A percentile compares a stretch with the other conserved stretches of the same genome.
Conservation (phyloP, 2,888 invertebrate genomes). For the Torymus auratus region DNA sequence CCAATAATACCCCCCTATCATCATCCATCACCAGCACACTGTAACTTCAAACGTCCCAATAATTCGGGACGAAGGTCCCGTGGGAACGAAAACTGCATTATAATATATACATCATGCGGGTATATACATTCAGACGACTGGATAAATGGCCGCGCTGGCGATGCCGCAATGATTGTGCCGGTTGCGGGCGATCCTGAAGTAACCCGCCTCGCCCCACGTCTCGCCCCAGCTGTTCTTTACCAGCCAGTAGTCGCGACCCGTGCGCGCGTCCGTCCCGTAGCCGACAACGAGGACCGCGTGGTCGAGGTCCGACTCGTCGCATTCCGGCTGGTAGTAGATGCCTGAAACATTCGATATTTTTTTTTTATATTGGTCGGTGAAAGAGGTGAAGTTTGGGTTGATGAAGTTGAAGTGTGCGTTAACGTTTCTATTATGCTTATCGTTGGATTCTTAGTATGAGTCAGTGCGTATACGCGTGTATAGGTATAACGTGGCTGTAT, state of each 20-base stretch:
- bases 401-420: too few species aligned
- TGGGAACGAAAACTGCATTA: too few species aligned
- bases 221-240: constrained; percentile 92
- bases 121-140: constrained; percentile 82
- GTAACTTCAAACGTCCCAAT: too few species aligned
- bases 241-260: constrained; percentile 86
- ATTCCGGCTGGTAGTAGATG: constrained; percentile 88
- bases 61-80: too few species aligned
- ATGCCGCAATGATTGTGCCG: constrained; percentile 90
- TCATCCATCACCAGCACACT: too few species aligned
- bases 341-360: constrained; percentile 67
- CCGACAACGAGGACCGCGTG: constrained; percentile 92
- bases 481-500: too few species aligned
- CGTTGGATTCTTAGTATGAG: too few species aligned
- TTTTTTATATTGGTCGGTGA: background rate
- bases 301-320: constrained; percentile 84
- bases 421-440: too few species aligned
- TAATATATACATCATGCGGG: too few species aligned
- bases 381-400: too few species aligned
- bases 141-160: constrained; percentile 89
- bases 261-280: constrained; percentile 83
- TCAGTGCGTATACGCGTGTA: too few species aligned
- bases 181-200: constrained; percentile 92
- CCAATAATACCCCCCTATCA: too few species aligned
- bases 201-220: constrained; percentile 91